Conservation (phyloP, 2,888 invertebrate genomes). For the Scaptomyza tumidula region DNA sequence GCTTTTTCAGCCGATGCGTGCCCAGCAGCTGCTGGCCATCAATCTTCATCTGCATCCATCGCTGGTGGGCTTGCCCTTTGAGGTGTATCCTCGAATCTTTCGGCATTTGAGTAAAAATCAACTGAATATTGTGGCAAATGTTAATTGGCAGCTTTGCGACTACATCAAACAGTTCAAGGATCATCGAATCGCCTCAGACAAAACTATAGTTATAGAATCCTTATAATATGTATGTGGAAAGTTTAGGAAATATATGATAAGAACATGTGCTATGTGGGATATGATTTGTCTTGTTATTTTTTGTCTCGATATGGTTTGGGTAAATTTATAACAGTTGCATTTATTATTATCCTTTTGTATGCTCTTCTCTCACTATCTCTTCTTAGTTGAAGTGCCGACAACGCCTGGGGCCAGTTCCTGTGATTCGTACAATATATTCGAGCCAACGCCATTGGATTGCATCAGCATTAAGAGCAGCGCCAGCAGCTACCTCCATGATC, state of each 20-base stretch:
- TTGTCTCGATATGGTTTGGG: background rate
- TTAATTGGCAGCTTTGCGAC: constrained; percentile 59
- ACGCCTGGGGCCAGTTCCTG: constrained; percentile 61
- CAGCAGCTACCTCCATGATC: constrained; percentile 69
- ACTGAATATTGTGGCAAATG: constrained; percentile 76
- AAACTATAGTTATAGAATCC: background rate
- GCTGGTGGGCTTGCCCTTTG: constrained; percentile 82
- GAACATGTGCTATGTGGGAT: background rate
- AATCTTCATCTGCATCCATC: constrained; percentile 75
- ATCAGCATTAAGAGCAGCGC: constrained; percentile 74
- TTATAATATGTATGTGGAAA: background rate
- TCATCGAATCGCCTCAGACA: background rate
- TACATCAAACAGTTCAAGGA: constrained; percentile 52
- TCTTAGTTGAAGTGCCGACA: constrained; percentile 34
- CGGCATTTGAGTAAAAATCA: constrained; percentile 66
- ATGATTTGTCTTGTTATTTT: constrained; percentile 4
- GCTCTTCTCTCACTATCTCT: constrained; percentile 6
- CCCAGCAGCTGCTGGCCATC: constrained; percentile 85
- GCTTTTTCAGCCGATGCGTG: constrained; percentile 86
- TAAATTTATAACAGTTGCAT: background rate
- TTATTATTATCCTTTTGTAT: constrained; percentile 7
- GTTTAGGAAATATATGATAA: constrained; percentile 5
- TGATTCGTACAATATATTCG: constrained; percentile 69
- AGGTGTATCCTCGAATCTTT: constrained; percentile 76
- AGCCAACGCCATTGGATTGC: constrained; percentile 69